Conservation (phyloP, 1,140 invertebrate genomes). For the Uloborus diversus region DNA sequence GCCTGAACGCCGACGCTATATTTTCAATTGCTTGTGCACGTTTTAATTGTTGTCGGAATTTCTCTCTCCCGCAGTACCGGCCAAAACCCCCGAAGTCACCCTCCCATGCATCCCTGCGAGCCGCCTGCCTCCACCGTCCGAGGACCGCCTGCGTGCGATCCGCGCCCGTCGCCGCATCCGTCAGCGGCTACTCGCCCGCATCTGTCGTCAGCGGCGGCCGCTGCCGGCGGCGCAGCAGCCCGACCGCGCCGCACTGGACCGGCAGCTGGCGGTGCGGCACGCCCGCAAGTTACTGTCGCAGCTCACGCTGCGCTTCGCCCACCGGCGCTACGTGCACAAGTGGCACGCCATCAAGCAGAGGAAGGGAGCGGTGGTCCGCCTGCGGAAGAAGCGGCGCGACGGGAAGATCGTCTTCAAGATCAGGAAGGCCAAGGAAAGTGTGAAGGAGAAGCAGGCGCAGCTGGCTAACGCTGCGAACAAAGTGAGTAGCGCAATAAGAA, state of each 20-base stretch:
- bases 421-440: neutral
- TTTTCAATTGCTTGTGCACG: no score
- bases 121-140: neutral
- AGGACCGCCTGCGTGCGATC: conserved; percentile 4
- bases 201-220: conserved; percentile 17
- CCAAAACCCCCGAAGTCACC: conserved; percentile 14
- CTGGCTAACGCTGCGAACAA: neutral
- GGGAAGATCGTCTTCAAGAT: conserved; percentile 24
- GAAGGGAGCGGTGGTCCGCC: neutral
- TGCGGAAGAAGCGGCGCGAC: neutral
- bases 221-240: neutral
- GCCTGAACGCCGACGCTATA: no score
- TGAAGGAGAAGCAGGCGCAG: neutral
- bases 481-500: no score
- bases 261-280: conserved; percentile 13
- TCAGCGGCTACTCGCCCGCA: neutral
- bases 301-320: conserved; percentile 35
- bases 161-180: neutral
- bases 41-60: no score
- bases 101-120: neutral
- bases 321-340: conserved; percentile 36
- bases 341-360: conserved; percentile 38
- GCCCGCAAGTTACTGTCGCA: conserved; percentile 30
- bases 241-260: neutral
- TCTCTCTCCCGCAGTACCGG: no score